Evolutionary conservation across 2,113 vertebrate genomes (phyloP).

Genomic region (Actenoides hombroni): DNA sequence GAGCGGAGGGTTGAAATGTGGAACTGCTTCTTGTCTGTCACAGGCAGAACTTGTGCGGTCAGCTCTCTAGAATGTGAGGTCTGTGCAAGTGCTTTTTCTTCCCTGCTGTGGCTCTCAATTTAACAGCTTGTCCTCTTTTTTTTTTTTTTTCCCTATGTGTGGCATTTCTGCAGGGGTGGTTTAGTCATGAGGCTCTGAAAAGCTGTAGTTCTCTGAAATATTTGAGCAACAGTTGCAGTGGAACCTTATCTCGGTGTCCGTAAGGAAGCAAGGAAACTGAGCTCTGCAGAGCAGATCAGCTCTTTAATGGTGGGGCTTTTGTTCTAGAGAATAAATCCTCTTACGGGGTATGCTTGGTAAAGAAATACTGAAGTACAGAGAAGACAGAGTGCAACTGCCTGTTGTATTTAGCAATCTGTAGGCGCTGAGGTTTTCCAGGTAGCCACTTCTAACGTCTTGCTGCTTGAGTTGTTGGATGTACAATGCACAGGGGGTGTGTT

Average conservation of each 20-base stretch:
- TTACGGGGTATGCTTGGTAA: background rate
- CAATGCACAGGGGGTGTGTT: background rate
- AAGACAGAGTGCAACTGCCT: background rate
- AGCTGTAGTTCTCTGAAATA: background rate
- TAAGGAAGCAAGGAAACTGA: background rate
- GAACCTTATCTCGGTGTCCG: background rate
- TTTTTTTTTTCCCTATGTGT: background rate
- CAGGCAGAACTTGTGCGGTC: background rate
- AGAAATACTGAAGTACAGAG: background rate
- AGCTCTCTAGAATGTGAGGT: background rate
- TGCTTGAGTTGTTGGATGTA: background rate
- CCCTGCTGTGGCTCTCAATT: background rate
- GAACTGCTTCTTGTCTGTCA: background rate
- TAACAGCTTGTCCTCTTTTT: background rate
- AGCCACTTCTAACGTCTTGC: background rate
- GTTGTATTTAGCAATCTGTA: background rate
- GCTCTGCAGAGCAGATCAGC: background rate
- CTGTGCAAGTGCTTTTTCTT: background rate
- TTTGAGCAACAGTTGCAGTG: background rate
- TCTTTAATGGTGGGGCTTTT: background rate
- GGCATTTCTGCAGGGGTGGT: background rate
- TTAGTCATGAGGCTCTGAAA: background rate
- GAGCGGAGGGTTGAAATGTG: background rate
- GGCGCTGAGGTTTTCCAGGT: background rate
- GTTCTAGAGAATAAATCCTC: background rate